Base-by-base conservation (phyloP, 1,140 invertebrate species). In the Vanessa tameamea region DNA sequence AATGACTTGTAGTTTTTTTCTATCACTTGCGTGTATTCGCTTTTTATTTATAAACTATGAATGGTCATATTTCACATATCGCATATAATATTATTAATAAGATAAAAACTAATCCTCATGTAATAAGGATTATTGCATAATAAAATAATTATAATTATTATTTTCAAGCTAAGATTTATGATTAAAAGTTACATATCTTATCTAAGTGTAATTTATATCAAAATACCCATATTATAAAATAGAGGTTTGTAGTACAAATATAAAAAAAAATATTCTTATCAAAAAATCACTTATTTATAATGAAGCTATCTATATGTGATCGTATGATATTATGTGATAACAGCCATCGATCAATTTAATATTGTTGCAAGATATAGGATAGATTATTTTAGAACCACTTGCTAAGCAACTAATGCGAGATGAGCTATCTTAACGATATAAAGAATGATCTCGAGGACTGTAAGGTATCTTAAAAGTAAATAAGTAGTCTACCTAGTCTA, bases 321-420 rank as follows among this genome's bases (percentile, higher is more conserved):
- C 48, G n/a, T n/a, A n/a, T n/a, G 5, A 51, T n/a, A 51, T n/a
- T 26, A 31, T 67, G 16, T 26, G 37, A 64, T 64, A 61, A 53
- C 26, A 71, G 5, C 53, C 20, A 71, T 72, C 69, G 47, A 72
- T 55, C 48, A 64, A 57, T 31, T 43, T 72, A 14, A 47, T 55
- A 69, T 16, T 26, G 16, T 13, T 57, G 20, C 53, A 3, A 57
- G 55, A 57, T 57, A 57, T 11, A 20, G 9, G 16, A 9, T 16
- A 20, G 20, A 55, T 57, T 64, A 64, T 64, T 43, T 47, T 64
- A 11, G 61, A 64, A 64, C 31, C 23, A 43, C 2, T 14, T 43
- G 61, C 61, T 16, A 43, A 26, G 61, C 26, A 43, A 64, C 61
- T n/a, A 64, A 16, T 12, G 11, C 31, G 12, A 64, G 16, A 64